Percentiles rank a stretch among this genome's conserved stretches.
Conservation (phyloP, 2,797 vertebrate species). For the Thunnus albacares region DNA sequence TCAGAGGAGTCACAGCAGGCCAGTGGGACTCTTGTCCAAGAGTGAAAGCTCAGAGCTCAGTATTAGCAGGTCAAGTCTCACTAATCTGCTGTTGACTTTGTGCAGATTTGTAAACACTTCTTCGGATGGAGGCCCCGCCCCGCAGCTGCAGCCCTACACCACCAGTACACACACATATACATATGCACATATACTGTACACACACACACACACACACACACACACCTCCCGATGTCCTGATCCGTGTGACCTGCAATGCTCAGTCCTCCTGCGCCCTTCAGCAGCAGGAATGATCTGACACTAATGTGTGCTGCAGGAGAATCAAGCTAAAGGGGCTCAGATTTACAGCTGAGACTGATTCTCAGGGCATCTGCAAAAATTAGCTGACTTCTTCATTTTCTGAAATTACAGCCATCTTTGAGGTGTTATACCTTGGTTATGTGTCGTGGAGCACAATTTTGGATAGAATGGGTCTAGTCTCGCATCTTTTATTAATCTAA, state of each 20-base stretch:
- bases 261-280: constrained; percentile 19
- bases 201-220: background rate
- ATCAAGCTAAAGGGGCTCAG: background rate
- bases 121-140: constrained; percentile 32
- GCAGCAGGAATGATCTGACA: constrained; percentile 3
- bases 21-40: constrained; percentile 18
- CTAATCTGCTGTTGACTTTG: constrained; percentile 77
- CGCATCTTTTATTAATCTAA: background rate
- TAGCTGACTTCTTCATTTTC: constrained; percentile 1
- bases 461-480: background rate
- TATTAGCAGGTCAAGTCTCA: constrained; percentile 66
- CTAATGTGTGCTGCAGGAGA: background rate
- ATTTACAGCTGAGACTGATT: background rate
- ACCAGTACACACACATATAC: background rate
- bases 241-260: constrained; percentile 28
- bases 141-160: background rate
- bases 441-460: background rate
- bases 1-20: constrained; percentile 30
- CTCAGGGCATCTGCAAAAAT: background rate
- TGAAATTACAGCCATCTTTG: background rate
- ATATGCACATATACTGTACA: background rate
- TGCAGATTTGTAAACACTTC: constrained; percentile 69
- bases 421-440: background rate
- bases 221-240: background rate
- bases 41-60: constrained; percentile 69